Base-by-base conservation (phyloP, 2,113 vertebrate species). In the Jacana jacana region DNA sequence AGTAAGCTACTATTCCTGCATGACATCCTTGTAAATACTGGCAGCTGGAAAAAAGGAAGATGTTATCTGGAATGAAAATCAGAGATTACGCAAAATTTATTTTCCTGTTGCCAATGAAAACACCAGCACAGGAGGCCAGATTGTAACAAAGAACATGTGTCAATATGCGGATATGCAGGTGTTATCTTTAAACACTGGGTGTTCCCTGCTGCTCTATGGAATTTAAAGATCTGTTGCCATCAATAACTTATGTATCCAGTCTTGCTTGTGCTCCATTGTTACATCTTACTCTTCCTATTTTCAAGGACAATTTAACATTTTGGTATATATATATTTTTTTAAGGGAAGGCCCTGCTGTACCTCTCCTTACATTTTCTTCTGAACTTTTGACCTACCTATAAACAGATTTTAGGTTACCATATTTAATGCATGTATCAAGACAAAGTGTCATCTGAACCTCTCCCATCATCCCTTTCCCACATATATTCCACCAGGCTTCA, bases 31-130 rank as follows among this genome's bases (percentile, higher is more conserved):
- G 55, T 71, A 65, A 93, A 73, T 84, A 81, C 44, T 93, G 88
- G 81, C 92, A 94, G 91, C 61, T 94, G 64, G 91, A 81, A 81
- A 96, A 96, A 94, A 96, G 68, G 52, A 86, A 91, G 86, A 93
- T 70, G 77, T 37, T 87, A 89, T 94, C 90, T 89, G 57, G 40
- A 93, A 94, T 42, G 83, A 92, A 94, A 97, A 94, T 86, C 57
- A 71, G 76, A 94, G 91, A 94, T 88, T 52, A 93, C 54, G 70
- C 37, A 84, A 95, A 84, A 94, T 93, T 91, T 86, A 79, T 93
- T 93, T 96, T 57, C 65, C 35, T 84, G 48, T 86, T 97, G 88
- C 93, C 92, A 97, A 71, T 89, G 66, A 93, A 91, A 92, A 91
- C 70, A 94, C 9, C 48, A 72, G 76, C 48, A 61, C 9, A 72